These are phyloP conservation scores for Plectus sambesii DNA, from an alignment of 1,140 invertebrate genomes.

Conservation along the genomic window DNA sequence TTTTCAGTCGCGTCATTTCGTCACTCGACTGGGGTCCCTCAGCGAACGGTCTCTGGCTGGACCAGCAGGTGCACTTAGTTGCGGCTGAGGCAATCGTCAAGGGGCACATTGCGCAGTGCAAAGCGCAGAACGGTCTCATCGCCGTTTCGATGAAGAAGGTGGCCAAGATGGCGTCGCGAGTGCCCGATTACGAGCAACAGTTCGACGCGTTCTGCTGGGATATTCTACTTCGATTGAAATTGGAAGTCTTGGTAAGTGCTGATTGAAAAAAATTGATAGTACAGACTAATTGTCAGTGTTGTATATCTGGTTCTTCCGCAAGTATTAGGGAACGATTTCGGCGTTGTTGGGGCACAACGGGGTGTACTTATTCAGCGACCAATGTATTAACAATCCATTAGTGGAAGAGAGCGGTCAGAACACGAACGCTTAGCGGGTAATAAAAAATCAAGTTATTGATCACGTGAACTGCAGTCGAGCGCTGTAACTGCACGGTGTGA, in stretches of 20 bases:
- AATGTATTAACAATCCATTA: too few relatives aligned
- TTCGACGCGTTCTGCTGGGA: conserved; percentile 32
- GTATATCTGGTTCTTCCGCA: too few relatives aligned
- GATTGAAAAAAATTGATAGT: too few relatives aligned
- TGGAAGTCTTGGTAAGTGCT: conserved; percentile 16
- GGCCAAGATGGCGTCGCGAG: conserved; percentile 24
- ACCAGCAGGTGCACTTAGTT: conserved; percentile 9
- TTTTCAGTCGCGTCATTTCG: conserved; percentile 21
- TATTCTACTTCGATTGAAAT: conserved; percentile 24
- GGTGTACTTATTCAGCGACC: too few relatives aligned
- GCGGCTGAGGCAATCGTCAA: conserved; percentile 21
- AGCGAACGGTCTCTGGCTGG: neutral
- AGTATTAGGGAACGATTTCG: too few relatives aligned
- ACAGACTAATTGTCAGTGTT: too few relatives aligned
- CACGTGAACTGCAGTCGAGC: too few relatives aligned
- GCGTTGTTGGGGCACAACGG: too few relatives aligned
- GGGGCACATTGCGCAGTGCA: conserved; percentile 31
- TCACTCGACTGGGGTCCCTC: conserved; percentile 22
- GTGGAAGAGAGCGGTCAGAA: too few relatives aligned
- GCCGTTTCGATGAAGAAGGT: conserved; percentile 28
- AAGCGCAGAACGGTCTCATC: conserved; percentile 24
- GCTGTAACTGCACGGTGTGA: too few relatives aligned
- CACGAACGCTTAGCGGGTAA: too few relatives aligned
- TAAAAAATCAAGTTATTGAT: too few relatives aligned
- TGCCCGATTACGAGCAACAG: conserved; percentile 27